Evolutionary conservation across 1,140 invertebrate species (phyloP).

Genomic region (Drosophila asahinai): DNA sequence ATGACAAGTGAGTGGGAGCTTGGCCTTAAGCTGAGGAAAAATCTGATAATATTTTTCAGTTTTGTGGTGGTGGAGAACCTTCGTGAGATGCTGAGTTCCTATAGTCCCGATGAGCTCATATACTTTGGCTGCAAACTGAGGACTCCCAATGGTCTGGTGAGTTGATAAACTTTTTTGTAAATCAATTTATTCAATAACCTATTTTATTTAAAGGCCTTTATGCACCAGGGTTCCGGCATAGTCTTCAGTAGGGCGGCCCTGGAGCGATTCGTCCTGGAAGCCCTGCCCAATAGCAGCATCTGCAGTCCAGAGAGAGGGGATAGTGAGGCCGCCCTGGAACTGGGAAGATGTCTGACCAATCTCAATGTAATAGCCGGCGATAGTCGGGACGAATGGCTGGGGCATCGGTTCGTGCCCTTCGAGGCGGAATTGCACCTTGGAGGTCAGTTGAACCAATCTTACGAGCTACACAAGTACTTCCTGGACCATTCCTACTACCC

Average conservation of each 20-base stretch:
- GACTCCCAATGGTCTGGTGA: constrained; percentile 26
- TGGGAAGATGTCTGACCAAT: constrained; percentile 60
- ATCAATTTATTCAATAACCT: not conserved
- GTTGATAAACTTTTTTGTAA: not conserved
- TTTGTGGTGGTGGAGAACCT: constrained; percentile 73
- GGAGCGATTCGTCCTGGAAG: constrained; percentile 32
- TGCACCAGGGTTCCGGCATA: constrained; percentile 35
- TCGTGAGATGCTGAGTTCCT: constrained; percentile 47
- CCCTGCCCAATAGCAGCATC: constrained; percentile 48
- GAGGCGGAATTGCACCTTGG: constrained; percentile 27
- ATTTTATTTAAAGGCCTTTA: constrained; percentile 30
- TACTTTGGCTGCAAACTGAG: constrained; percentile 72
- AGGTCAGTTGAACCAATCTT: constrained; percentile 23
- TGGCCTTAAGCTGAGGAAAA: too few relatives aligned
- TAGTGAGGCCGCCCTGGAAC: constrained; percentile 27
- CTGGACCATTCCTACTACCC: constrained; percentile 45
- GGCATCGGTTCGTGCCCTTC: constrained; percentile 68
- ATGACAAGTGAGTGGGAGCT: constrained; percentile 59
- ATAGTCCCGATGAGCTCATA: constrained; percentile 49
- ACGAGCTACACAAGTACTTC: constrained; percentile 43
- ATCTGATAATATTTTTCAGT: constrained; percentile 17
- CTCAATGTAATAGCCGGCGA: constrained; percentile 61
- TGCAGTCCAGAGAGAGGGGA: constrained; percentile 25
- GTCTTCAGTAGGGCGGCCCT: constrained; percentile 62
- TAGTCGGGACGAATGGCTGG: constrained; percentile 52